These are phyloP conservation scores for Axis porcinus DNA, from an alignment of 2,113 vertebrate genomes.

Conservation along the genomic window DNA sequence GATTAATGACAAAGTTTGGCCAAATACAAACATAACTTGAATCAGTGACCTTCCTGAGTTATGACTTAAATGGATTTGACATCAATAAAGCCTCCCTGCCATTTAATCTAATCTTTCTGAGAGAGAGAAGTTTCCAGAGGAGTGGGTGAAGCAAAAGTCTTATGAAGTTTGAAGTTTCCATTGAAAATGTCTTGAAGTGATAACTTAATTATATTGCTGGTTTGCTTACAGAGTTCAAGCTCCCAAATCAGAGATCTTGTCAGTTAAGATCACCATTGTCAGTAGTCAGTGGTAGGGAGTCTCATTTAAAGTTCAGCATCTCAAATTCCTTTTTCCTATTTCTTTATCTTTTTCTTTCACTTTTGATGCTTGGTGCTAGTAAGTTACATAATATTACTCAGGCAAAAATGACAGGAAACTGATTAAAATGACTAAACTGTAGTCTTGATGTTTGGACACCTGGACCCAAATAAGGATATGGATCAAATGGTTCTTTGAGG, in stretches of 20 bases:
- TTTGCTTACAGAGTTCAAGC: neutral
- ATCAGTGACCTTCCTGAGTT: neutral
- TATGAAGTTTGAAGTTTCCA: slow-evolving; percentile 35
- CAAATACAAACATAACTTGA: neutral
- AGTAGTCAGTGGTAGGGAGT: neutral
- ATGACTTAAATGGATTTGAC: slow-evolving; percentile 1
- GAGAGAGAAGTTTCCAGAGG: slow-evolving; percentile 11
- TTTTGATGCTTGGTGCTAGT: neutral
- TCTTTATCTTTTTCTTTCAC: neutral
- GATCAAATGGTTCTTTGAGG: neutral
- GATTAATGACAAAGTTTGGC: neutral
- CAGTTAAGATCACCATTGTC: neutral
- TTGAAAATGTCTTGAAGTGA: slow-evolving; percentile 15
- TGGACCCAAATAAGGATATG: neutral
- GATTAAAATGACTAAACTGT: neutral
- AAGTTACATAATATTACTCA: neutral
- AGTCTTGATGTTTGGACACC: neutral
- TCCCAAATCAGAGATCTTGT: neutral
- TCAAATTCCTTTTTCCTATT: neutral
- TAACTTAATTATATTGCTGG: neutral
- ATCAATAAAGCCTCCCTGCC: neutral
- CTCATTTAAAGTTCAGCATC: neutral
- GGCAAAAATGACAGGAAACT: neutral
- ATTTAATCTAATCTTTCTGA: slow-evolving; percentile 13
- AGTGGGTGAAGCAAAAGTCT: neutral